phyloP scores from a whole-genome alignment of 92 coral and sea anemone species.

The Parazoanthus atlanticus region DNA sequence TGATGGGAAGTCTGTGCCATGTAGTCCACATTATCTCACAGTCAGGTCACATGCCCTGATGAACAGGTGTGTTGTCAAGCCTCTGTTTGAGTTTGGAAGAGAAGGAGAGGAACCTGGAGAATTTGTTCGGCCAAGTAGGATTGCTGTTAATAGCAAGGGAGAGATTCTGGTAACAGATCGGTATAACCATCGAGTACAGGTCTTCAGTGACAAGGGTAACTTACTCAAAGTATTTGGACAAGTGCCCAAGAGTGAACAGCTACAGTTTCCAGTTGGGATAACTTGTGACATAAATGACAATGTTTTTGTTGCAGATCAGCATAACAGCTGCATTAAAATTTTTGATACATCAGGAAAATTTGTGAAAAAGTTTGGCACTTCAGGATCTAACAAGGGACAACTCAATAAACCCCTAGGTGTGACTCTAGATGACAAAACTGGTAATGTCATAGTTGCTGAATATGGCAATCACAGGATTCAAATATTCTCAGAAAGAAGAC shows the following conservation, averaged over 20 bases:
- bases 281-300: not conserved
- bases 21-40: not conserved
- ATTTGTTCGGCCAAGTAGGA: not conserved
- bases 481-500: not conserved
- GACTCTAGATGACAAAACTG: not conserved
- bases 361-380: not conserved
- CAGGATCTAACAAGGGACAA: not conserved
- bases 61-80: not conserved
- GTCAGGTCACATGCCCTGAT: not conserved
- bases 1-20: too few species aligned
- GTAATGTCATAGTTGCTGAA: conserved; percentile 11
- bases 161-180: not conserved
- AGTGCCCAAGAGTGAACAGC: not conserved
- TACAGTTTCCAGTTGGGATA: not conserved
- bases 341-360: not conserved
- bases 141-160: not conserved
- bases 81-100: not conserved
- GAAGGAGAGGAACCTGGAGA: not conserved
- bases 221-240: not conserved
- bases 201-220: not conserved
- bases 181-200: not conserved
- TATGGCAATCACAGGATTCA: conserved; percentile 2
- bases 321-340: not conserved
- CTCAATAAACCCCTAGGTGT: not conserved
- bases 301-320: not conserved